Percentiles rank a stretch among this genome's conserved stretches.
Evolutionary conservation across 1,140 invertebrate species (phyloP).

Genomic region (Anadara kagoshimensis): DNA sequence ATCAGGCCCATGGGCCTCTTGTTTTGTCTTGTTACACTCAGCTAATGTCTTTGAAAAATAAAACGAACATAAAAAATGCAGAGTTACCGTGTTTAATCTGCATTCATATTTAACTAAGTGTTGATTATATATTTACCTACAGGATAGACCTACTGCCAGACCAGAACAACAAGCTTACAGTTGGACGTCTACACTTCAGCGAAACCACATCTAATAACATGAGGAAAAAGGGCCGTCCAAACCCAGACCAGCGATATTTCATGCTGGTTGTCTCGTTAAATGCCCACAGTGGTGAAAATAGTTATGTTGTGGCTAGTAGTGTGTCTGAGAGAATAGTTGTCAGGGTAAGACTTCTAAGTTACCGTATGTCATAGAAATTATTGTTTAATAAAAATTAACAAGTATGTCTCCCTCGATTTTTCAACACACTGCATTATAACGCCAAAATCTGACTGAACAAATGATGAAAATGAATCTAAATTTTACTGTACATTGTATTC

Average conservation of each 20-base stretch:
- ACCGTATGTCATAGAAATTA: neutral
- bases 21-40: too few species aligned
- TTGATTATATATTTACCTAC: conserved; percentile 13
- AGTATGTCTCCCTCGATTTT: too few species aligned
- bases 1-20: too few species aligned
- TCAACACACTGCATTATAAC: neutral
- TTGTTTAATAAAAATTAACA: too few species aligned
- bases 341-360: conserved; percentile 78
- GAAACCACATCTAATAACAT: conserved; percentile 99
- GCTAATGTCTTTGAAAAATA: too few species aligned
- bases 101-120: neutral
- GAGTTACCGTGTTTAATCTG: too few species aligned
- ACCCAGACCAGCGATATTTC: conserved; percentile 98
- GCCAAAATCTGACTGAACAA: too few species aligned
- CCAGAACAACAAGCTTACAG: conserved; percentile 83
- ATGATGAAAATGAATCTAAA: too few species aligned
- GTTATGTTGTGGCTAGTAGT: conserved; percentile 80
- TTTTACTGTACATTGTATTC: neutral
- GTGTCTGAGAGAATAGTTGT: conserved; percentile 98
- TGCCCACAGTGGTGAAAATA: conserved; percentile 86
- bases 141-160: conserved; percentile 82
- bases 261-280: conserved; percentile 92
- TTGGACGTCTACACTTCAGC: conserved; percentile 96
- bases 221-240: conserved; percentile 98
- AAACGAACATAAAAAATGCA: too few species aligned